A percentile compares a stretch with the other conserved stretches of the same genome.
Conservation (phyloP, 2,113 vertebrate genomes). For the Sebastes schlegelii region DNA sequence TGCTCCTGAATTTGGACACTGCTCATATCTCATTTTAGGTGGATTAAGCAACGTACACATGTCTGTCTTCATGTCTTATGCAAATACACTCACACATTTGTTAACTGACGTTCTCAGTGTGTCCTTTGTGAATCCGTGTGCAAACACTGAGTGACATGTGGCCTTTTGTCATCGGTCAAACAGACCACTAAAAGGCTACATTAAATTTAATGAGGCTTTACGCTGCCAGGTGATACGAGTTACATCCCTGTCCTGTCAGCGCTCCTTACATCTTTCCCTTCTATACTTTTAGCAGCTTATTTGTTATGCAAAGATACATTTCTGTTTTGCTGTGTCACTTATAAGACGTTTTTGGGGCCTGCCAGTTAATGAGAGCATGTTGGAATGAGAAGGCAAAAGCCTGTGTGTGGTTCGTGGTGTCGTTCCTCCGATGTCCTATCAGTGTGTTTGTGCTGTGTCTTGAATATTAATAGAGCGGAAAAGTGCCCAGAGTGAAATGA, state of each 20-base stretch:
- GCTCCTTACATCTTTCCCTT: neutral
- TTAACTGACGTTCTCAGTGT: conserved; percentile 13
- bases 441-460: conserved; percentile 28
- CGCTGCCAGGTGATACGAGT: conserved; percentile 45
- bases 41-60: neutral
- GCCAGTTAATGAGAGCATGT: conserved; percentile 10
- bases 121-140: conserved; percentile 45
- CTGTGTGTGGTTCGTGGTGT: conserved; percentile 3
- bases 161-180: conserved; percentile 70
- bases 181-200: conserved; percentile 60
- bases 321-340: neutral
- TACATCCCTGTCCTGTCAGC: conserved; percentile 17
- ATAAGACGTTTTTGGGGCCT: neutral
- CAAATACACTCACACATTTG: neutral
- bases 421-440: conserved; percentile 28
- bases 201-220: conserved; percentile 69
- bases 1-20: neutral
- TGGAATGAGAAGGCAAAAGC: conserved; percentile 5
- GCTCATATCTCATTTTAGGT: neutral
- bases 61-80: neutral
- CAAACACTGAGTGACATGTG: conserved; percentile 65
- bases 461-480: conserved; percentile 69
- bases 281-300: neutral
- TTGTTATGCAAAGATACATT: neutral
- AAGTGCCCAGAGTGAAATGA: conserved; percentile 57